phyloP scores from a whole-genome alignment of 2,797 vertebrate species.

The Antennarius maculatus region DNA sequence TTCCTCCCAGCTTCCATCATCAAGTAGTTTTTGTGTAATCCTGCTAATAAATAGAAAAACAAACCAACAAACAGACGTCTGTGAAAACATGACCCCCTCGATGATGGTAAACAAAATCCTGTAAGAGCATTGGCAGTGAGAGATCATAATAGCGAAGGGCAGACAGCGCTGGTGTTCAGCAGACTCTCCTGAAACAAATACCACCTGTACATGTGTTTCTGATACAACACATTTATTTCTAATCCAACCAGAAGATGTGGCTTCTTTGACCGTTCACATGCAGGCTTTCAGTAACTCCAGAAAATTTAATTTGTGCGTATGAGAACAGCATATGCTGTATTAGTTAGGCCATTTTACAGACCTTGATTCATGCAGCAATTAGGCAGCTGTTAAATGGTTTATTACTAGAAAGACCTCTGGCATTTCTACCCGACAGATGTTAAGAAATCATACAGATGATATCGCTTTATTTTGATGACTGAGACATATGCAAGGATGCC shows the following conservation, averaged over 20 bases:
- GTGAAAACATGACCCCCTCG: too few relatives aligned
- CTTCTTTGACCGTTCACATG: not conserved
- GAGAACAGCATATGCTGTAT: constrained; percentile 8
- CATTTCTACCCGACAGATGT: constrained; percentile 60
- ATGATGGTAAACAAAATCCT: too few relatives aligned
- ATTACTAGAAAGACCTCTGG: constrained; percentile 52
- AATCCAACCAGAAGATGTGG: constrained; percentile 19
- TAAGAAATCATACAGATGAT: constrained; percentile 56
- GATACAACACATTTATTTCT: constrained; percentile 17
- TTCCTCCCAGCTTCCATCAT: too few relatives aligned
- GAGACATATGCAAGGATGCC: constrained; percentile 22
- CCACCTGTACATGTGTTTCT: not conserved
- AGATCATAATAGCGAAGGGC: not conserved
- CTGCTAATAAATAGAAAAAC: too few relatives aligned
- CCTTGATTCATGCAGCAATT: constrained; percentile 57
- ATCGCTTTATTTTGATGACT: constrained; percentile 51
- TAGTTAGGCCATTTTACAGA: constrained; percentile 39
- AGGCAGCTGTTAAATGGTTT: constrained; percentile 65
- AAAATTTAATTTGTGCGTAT: constrained; percentile 22
- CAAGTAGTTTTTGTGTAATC: too few relatives aligned
- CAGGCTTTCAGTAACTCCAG: constrained; percentile 7
- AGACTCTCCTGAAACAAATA: not conserved
- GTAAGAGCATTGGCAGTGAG: not conserved
- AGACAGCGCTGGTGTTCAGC: not conserved
- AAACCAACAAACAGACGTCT: too few relatives aligned